Percentiles rank a stretch among this genome's conserved stretches.
Evolutionary conservation across 2,113 vertebrate genomes (phyloP).

Genomic region (Crotalus helleri): DNA sequence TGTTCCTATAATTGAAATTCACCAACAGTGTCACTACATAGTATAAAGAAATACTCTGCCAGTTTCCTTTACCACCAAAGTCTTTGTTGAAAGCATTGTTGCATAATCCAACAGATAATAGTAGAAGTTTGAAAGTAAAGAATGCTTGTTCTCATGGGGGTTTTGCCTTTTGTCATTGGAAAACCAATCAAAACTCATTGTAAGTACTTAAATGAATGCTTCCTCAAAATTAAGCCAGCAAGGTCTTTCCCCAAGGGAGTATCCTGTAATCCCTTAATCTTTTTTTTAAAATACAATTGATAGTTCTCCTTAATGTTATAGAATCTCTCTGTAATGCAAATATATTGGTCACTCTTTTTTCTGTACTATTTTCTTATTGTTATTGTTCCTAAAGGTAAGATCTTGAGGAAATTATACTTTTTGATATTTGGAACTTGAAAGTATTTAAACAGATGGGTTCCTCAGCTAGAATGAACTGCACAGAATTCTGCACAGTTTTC

Average conservation of each 20-base stretch:
- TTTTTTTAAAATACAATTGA: constrained; percentile 2
- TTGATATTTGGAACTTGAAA: constrained; percentile 32
- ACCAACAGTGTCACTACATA: not conserved
- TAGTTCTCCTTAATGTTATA: not conserved
- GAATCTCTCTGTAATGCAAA: constrained; percentile 7
- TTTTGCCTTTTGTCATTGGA: not conserved
- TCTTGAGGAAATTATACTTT: constrained; percentile 2
- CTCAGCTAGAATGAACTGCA: not conserved
- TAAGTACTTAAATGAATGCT: not conserved
- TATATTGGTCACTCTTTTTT: not conserved
- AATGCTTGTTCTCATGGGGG: constrained; percentile 3
- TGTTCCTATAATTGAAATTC: not conserved
- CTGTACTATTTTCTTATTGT: not conserved
- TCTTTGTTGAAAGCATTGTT: not conserved
- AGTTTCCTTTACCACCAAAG: not conserved
- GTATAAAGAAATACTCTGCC: constrained; percentile 2
- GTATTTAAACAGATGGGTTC: constrained; percentile 14
- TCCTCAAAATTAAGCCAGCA: constrained; percentile 5
- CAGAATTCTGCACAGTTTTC: not conserved
- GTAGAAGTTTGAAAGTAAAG: constrained; percentile 28
- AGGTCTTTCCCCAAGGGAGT: not conserved
- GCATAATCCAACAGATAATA: not conserved
- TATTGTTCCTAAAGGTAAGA: constrained; percentile 25
- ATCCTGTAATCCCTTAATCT: not conserved
- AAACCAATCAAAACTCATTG: not conserved